Evolutionary conservation across 2,888 invertebrate species (phyloP), one percentile per base, ranked within the genome.

Genomic region (Tipula confusa): DNA sequence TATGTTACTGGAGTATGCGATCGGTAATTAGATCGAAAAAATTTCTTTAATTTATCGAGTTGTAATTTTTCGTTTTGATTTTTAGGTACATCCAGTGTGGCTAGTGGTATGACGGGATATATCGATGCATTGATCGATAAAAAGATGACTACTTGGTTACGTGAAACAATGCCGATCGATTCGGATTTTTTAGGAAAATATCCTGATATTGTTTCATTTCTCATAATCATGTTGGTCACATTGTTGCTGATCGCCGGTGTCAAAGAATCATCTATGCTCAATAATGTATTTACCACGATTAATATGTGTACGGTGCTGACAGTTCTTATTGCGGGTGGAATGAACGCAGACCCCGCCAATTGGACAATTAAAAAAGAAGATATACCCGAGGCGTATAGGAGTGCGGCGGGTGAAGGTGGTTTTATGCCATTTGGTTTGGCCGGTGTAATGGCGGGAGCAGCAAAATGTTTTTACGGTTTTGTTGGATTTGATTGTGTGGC

Each of bases 401-500:
- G 86, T 9, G 85, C 88, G 64, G 93, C 92, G 0, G 98, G 98
- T 0, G 90, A 89, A 0, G 98, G 98, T 0, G 98, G 98, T 0
- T 98, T 98, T 89, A 92, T 96, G 90, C 98, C 98, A 0, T 98
- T 94, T 89, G 98, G 98, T 0, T 88, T 97, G 48, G 92, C 94
- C 0, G 98, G 97, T 0, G 92, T 97, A 4, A 95, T 97, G 95
- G 93, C 95, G 0, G 97, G 97, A 0, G 90, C 96, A 0, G 96
- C 96, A 0, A 96, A 95, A 87, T 96, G 96, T 87, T 96, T 96
- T 90, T 98, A 95, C 89, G 97, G 97, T 18, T 98, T 98, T 89
- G 97, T 98, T 4, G 98, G 98, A 29, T 98, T 98, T 88, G 98
- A 98, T 90, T 95, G 95, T 86, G 96, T 96, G 2, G 96, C 96